Percentiles rank a stretch among this genome's conserved stretches.
Conservation (phyloP, 2,113 vertebrate species). For the Protobothrops flavoviridis region DNA sequence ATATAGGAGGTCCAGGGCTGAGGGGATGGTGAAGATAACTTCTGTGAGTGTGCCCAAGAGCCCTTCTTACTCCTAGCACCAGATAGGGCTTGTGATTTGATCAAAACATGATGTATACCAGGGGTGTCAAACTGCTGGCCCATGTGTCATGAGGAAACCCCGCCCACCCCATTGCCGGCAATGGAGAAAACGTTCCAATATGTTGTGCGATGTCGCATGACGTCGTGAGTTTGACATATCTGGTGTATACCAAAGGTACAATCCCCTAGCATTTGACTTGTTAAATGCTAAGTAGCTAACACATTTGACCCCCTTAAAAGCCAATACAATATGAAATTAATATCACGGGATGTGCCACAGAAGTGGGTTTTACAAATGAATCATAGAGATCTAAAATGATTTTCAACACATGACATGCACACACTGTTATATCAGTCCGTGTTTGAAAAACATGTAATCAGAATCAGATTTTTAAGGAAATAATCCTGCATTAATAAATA, state of each 20-base stretch:
- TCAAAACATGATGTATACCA: neutral
- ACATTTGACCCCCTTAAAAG: slow-evolving; percentile 49
- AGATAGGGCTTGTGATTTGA: neutral
- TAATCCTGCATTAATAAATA: slow-evolving; percentile 31
- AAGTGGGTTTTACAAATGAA: slow-evolving; percentile 33
- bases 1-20: neutral
- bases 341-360: slow-evolving; percentile 43
- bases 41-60: neutral
- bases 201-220: too few relatives aligned
- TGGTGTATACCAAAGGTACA: slow-evolving; percentile 28
- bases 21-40: neutral
- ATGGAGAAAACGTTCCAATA: too few relatives aligned
- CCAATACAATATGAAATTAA: slow-evolving; percentile 54
- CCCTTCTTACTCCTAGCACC: neutral
- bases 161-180: too few relatives aligned
- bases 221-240: too few relatives aligned
- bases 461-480: slow-evolving; percentile 43
- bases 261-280: slow-evolving; percentile 3
- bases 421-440: slow-evolving; percentile 44
- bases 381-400: slow-evolving; percentile 39
- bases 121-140: neutral
- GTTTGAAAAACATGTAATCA: slow-evolving; percentile 38
- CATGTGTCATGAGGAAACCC: too few relatives aligned
- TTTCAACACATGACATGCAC: slow-evolving; percentile 33
- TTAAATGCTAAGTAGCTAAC: slow-evolving; percentile 49